A percentile compares a stretch with the other conserved stretches of the same genome.
phyloP scores from a whole-genome alignment of 2,113 vertebrate species.

The Trachemys scripta region DNA sequence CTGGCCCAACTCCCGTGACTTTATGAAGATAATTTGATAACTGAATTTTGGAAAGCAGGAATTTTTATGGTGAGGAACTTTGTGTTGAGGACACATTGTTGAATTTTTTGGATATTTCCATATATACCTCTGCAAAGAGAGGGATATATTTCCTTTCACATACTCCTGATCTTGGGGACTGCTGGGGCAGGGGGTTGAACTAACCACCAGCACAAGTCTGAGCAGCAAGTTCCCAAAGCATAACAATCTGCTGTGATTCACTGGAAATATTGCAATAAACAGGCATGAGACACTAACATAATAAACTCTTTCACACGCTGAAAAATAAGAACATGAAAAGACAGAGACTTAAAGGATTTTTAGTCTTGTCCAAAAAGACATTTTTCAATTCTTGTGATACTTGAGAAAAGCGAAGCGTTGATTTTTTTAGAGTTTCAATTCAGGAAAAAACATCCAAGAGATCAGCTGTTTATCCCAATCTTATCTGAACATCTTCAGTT shows the following conservation, averaged over 20 bases:
- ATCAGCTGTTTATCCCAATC: background rate
- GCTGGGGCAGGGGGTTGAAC: background rate
- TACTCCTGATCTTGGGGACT: background rate
- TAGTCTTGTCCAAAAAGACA: background rate
- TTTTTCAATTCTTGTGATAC: background rate
- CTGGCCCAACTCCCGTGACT: background rate
- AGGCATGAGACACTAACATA: background rate
- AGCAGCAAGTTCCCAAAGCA: background rate
- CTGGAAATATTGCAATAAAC: background rate
- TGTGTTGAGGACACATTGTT: background rate
- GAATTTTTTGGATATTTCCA: background rate
- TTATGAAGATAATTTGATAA: background rate
- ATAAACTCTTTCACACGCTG: background rate
- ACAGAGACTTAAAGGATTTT: background rate
- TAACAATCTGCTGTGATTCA: background rate
- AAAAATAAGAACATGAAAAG: background rate
- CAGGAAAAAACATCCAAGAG: background rate
- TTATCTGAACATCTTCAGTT: background rate
- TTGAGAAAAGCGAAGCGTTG: background rate
- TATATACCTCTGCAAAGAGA: accelerated
- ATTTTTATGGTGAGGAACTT: background rate
- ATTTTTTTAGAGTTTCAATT: background rate
- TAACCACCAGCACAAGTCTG: background rate
- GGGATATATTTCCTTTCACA: background rate
- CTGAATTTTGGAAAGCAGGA: background rate